Conservation (phyloP, 2,888 invertebrate genomes). For the Rhagophthalmus giganteus region DNA sequence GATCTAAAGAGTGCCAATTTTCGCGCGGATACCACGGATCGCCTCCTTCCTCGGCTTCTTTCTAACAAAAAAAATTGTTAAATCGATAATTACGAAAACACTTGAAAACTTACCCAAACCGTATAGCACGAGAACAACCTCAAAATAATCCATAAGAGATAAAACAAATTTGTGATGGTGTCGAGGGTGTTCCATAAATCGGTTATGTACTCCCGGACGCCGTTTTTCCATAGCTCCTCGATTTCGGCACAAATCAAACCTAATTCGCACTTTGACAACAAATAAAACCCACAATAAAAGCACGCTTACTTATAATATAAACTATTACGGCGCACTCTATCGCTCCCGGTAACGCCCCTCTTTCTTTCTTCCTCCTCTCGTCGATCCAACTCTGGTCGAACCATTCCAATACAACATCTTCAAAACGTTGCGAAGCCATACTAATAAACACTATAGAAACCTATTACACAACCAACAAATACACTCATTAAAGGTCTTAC, state of each 20-base stretch:
- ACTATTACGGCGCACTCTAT: constrained; percentile 82
- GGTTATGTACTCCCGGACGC: constrained; percentile 86
- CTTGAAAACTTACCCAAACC: constrained; percentile 81
- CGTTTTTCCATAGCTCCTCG: constrained; percentile 86
- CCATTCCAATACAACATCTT: constrained; percentile 77
- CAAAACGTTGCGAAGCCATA: constrained; percentile 89
- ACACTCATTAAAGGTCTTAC: constrained; percentile 65
- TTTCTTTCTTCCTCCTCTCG: constrained; percentile 77
- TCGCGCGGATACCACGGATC: constrained; percentile 87
- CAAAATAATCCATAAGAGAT: constrained; percentile 90
- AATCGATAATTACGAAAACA: no score
- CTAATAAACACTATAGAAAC: constrained; percentile 78
- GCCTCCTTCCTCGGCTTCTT: constrained; percentile 70
- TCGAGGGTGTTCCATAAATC: constrained; percentile 99
- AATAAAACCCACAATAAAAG: no score
- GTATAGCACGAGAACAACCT: constrained; percentile 86
- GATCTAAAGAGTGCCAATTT: constrained; percentile 93
- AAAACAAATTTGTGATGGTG: constrained; percentile 94
- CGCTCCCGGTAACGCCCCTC: constrained; percentile 77
- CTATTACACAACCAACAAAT: neutral
- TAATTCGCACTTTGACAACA: no score
- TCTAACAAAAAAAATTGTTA: no score
- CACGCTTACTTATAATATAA: constrained; percentile 83
- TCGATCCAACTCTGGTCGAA: constrained; percentile 77
- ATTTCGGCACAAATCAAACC: constrained; percentile 96